Base-by-base conservation (phyloP, 2,113 vertebrate genomes). In the Pseudonaja textilis region DNA sequence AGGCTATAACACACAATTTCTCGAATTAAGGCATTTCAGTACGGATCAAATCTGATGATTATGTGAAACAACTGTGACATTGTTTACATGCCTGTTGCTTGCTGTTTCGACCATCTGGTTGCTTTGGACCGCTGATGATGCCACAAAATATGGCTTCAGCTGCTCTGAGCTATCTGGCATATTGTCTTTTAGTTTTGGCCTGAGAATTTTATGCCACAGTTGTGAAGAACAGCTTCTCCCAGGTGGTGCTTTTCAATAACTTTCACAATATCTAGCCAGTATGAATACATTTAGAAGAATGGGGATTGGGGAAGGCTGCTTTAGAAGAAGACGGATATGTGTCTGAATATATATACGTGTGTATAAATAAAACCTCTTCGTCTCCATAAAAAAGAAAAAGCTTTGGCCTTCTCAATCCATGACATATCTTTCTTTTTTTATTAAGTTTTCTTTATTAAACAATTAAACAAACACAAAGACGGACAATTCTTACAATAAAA, bases 121-220 rank as follows among this genome's bases (percentile, higher is more conserved):
- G 57, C 10, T 93, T 94, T 91, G 69, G 87, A 87, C 85, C 56
- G 34, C 59, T 92, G 93, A 95, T 92, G 93, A 94, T 34, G 22
- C 23, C 29, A 93, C 94, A 95, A 95, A 96, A 91, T 88, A 85
- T 0, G 93, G 95, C 94, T 96, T 97, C 96, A 97, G 96, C 96
- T 97, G 96, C 96, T 96, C 95, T 92, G 91, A 96, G 95, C 91
- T 93, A 29, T 86, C 94, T 96, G 96, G 96, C 96, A 93, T 69
- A 0, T 0, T 85, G 85, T 96, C 96, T 95, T 85, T 54, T 91
- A 5, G 56, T 56, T 94, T 88, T 61, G 34, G 64, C 45, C 90
- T 92, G 93, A 90, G 93, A 92, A 93, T 95, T 56, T 81, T 92
- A 2, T 93, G 91, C 92, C 92, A 91, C 1, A 20, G 39, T 90